Conservation (phyloP, 2,113 vertebrate species). For the Micronycteris hirsuta region DNA sequence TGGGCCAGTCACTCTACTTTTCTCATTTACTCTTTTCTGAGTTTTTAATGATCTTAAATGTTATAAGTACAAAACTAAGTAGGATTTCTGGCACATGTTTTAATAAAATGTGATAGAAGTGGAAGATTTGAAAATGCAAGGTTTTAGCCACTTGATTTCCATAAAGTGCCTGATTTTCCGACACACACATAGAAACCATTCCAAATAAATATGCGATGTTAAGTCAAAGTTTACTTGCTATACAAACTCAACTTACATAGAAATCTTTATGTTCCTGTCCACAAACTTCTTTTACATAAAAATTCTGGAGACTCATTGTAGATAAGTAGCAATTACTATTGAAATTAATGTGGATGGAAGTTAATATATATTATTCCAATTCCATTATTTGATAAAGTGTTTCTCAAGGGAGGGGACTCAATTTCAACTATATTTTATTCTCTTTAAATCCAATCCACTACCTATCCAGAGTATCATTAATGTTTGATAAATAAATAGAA, state of each 20-base stretch:
- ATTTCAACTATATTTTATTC: not conserved
- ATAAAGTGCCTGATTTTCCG: not conserved
- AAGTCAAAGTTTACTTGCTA: not conserved
- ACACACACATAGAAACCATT: not conserved
- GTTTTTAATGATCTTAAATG: not conserved
- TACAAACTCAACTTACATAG: not conserved
- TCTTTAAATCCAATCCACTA: not conserved
- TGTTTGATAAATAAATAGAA: not conserved
- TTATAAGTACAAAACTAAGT: not conserved
- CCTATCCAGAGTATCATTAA: not conserved
- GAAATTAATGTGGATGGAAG: not conserved
- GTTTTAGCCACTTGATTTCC: not conserved
- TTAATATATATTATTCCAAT: not conserved
- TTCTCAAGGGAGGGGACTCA: not conserved
- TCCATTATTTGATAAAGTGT: not conserved
- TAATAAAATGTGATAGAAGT: not conserved
- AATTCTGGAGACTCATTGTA: not conserved
- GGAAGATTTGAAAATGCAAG: not conserved
- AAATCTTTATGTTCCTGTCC: not conserved
- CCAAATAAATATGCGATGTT: not conserved
- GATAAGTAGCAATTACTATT: not conserved
- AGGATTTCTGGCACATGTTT: not conserved
- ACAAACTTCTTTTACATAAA: not conserved
- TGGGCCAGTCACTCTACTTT: not conserved
- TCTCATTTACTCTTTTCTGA: not conserved